phyloP scores from a whole-genome alignment of 2,888 invertebrate genomes.

The Piscicola geometra region DNA sequence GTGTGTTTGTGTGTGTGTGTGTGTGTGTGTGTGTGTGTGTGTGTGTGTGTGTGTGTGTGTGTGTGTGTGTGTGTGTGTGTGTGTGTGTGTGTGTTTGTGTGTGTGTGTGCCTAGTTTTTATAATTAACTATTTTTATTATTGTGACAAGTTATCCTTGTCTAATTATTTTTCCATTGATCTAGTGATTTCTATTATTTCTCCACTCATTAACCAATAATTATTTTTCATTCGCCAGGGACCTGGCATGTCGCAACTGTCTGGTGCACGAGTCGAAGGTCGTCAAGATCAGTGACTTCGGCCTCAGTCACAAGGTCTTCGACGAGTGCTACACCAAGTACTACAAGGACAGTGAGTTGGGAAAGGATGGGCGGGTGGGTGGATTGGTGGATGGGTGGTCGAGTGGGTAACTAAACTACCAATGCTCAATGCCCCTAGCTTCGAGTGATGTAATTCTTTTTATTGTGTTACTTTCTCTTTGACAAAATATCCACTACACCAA shows the following conservation, averaged over 20 bases:
- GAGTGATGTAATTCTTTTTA: not conserved
- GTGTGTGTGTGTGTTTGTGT: slow-evolving; percentile 15
- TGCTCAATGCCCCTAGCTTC: not conserved
- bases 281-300: slow-evolving; percentile 80
- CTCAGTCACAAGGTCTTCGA: slow-evolving; percentile 83
- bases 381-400: too few relatives aligned
- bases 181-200: not conserved
- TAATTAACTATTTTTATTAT: not conserved
- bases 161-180: too few relatives aligned
- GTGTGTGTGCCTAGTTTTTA: too few relatives aligned
- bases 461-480: too few relatives aligned
- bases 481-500: too few relatives aligned
- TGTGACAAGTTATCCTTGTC: too few relatives aligned
- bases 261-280: slow-evolving; percentile 68
- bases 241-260: slow-evolving; percentile 75
- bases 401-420: not conserved
- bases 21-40: slow-evolving; percentile 3
- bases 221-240: slow-evolving; percentile 61
- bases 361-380: not conserved
- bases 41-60: slow-evolving; percentile 17
- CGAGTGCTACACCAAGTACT: slow-evolving; percentile 82
- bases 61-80: slow-evolving; percentile 25
- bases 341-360: slow-evolving; percentile 64
- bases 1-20: not conserved
- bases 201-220: too few relatives aligned